These are phyloP conservation scores for Malurus melanocephalus DNA, from an alignment of 2,113 vertebrate genomes.

Conservation along the genomic window DNA sequence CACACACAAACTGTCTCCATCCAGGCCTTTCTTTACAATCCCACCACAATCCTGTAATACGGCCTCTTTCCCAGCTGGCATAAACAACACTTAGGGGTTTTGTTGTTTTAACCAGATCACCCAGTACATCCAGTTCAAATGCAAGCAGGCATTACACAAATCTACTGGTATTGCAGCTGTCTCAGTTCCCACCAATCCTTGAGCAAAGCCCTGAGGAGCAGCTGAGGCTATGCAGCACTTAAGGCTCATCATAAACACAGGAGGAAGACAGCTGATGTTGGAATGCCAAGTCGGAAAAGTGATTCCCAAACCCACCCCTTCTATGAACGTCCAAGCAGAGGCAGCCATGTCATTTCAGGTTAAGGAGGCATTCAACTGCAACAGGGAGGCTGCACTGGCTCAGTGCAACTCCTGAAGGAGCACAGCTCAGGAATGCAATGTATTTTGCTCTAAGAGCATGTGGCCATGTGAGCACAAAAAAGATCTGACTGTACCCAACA, in stretches of 20 bases:
- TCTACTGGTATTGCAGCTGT: not conserved
- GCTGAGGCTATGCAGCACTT: not conserved
- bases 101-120: not conserved
- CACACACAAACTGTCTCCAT: not conserved
- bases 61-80: not conserved
- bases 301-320: not conserved
- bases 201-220: not conserved
- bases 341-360: not conserved
- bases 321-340: not conserved
- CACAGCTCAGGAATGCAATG: not conserved
- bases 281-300: not conserved
- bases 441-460: not conserved
- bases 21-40: not conserved
- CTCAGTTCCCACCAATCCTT: not conserved
- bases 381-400: rapidly evolving
- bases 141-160: not conserved
- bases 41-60: not conserved
- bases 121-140: not conserved
- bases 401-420: not conserved
- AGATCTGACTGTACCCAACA: not conserved
- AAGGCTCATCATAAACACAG: not conserved
- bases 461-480: not conserved
- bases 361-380: not conserved
- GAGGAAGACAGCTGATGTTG: not conserved
- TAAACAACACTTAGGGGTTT: not conserved